Percentiles rank a stretch among this genome's conserved stretches.
These are phyloP conservation scores for Octonoba sinensis DNA, from an alignment of 2,888 invertebrate species.

Conservation along the genomic window DNA sequence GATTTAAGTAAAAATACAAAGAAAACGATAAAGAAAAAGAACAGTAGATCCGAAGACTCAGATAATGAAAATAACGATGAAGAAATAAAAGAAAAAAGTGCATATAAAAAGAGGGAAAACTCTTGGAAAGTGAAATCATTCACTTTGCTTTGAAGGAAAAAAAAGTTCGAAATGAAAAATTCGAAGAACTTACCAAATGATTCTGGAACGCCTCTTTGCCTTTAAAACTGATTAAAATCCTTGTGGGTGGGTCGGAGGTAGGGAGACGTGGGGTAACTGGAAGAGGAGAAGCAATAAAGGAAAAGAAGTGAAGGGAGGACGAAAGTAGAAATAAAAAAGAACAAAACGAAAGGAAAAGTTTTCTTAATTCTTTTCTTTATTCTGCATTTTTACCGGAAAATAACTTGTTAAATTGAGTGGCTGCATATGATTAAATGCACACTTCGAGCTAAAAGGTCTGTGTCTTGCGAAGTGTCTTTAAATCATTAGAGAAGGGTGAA, in stretches of 20 bases:
- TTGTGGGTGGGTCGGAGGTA: neutral
- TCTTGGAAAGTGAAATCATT: constrained; percentile 52
- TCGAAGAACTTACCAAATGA: constrained; percentile 45
- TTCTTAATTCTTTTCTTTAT: constrained; percentile 52
- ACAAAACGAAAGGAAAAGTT: constrained; percentile 46
- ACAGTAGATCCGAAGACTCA: neutral
- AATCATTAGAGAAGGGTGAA: constrained; percentile 58
- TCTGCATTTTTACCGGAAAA: constrained; percentile 42
- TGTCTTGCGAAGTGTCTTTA: constrained; percentile 52
- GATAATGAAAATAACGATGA: too few species aligned
- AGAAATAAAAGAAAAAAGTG: neutral
- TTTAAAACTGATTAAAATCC: constrained; percentile 60
- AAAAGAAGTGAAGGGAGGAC: constrained; percentile 14
- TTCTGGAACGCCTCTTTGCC: constrained; percentile 49
- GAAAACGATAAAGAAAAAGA: constrained; percentile 12
- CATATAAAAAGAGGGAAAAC: constrained; percentile 9
- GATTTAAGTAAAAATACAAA: neutral
- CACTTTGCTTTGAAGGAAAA: constrained; percentile 19
- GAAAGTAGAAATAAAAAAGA: constrained; percentile 24
- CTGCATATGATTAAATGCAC: constrained; percentile 57
- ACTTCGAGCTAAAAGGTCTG: constrained; percentile 14
- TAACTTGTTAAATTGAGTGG: constrained; percentile 63
- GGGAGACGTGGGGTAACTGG: constrained; percentile 1
- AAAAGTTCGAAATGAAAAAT: constrained; percentile 48
- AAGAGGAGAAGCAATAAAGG: neutral